Percentiles rank a stretch among this genome's conserved stretches.
These are phyloP conservation scores for Euleptes europaea DNA, from an alignment of 2,113 vertebrate genomes.

Conservation along the genomic window DNA sequence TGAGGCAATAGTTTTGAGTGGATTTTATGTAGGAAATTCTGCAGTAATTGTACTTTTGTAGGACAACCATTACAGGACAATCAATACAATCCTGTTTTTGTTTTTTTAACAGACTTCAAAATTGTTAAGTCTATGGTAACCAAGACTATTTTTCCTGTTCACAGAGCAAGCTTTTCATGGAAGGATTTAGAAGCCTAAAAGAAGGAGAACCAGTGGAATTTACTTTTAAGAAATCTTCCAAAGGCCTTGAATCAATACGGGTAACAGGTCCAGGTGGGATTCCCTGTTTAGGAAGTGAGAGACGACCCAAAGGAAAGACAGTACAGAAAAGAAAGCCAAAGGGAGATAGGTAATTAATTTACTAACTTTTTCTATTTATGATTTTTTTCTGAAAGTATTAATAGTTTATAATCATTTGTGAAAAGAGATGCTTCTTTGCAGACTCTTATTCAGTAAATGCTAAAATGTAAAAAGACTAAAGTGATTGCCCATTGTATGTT, in stretches of 20 bases:
- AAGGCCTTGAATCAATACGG: conserved; percentile 98
- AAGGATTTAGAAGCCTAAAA: conserved; percentile 99
- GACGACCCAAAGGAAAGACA: conserved; percentile 97
- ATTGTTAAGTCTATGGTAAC: conserved; percentile 59
- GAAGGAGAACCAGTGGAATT: conserved; percentile 99
- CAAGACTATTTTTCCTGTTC: conserved; percentile 64
- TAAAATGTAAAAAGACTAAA: no score
- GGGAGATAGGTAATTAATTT: conserved; percentile 92
- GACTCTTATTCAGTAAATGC: background rate
- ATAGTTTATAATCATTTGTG: conserved; percentile 33
- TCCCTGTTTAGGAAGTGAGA: conserved; percentile 95
- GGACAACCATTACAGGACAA: background rate
- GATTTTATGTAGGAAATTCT: background rate
- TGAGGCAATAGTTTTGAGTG: background rate
- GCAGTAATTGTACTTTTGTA: background rate
- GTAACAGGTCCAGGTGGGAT: conserved; percentile 96
- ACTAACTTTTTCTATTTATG: background rate
- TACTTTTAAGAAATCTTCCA: conserved; percentile 98
- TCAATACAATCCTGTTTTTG: conserved; percentile 26
- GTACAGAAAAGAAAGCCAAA: conserved; percentile 97
- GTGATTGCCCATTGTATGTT: no score
- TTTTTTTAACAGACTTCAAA: conserved; percentile 54
- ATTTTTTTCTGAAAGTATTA: conserved; percentile 38
- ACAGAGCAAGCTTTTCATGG: conserved; percentile 99
- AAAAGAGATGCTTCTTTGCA: conserved; percentile 23